Percentiles rank a stretch among this genome's conserved stretches.
These are phyloP conservation scores for Anser brachyrhynchus DNA, from an alignment of 2,113 vertebrate species.

Conservation along the genomic window DNA sequence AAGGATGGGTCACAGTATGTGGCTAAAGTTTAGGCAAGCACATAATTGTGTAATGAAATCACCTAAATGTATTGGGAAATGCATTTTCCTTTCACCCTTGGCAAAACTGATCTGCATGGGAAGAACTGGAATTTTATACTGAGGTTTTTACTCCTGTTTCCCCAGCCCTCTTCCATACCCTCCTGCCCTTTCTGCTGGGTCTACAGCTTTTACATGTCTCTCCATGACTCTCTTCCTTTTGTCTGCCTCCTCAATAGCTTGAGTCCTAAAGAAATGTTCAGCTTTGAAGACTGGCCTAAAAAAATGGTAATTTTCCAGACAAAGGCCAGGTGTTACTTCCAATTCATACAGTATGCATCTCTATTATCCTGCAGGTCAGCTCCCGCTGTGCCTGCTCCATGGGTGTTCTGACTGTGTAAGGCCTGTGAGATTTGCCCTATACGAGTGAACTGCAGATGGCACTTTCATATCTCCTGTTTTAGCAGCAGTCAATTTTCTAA, in stretches of 20 bases:
- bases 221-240: constrained; percentile 62
- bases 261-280: constrained; percentile 67
- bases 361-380: constrained; percentile 54
- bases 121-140: constrained; percentile 1
- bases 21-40: constrained; percentile 58
- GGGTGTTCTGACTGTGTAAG: constrained; percentile 52
- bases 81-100: constrained; percentile 34
- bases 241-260: constrained; percentile 65
- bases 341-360: constrained; percentile 56
- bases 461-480: constrained; percentile 64
- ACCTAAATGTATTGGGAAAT: constrained; percentile 55
- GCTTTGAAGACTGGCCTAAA: constrained; percentile 69
- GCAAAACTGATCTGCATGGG: not conserved
- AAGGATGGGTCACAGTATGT: constrained; percentile 39
- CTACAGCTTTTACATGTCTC: constrained; percentile 60
- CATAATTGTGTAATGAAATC: constrained; percentile 62
- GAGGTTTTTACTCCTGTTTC: constrained; percentile 39
- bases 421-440: constrained; percentile 63
- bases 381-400: not conserved
- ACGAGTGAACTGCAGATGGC: constrained; percentile 53
- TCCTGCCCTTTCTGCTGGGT: constrained; percentile 39
- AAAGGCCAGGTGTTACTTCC: constrained; percentile 69
- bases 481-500: constrained; percentile 60
- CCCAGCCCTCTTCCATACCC: constrained; percentile 17
- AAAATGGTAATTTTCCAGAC: constrained; percentile 71